These are phyloP conservation scores for Tachysurus vachellii DNA, from an alignment of 2,113 vertebrate species.

Conservation along the genomic window DNA sequence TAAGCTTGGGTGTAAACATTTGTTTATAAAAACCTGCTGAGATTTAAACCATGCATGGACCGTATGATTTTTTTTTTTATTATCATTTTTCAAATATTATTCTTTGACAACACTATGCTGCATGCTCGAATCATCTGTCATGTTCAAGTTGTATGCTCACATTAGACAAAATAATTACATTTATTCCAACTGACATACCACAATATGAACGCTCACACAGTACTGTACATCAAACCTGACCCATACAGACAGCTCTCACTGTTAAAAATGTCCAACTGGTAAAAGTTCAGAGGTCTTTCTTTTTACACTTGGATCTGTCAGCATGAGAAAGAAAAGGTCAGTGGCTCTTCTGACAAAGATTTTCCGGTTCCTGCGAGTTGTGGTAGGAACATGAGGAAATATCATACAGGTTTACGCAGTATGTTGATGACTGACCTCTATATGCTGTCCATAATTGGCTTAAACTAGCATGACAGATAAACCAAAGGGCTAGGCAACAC, in stretches of 20 bases:
- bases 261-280: not conserved
- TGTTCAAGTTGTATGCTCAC: not conserved
- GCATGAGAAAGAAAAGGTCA: constrained; percentile 2
- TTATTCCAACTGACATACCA: not conserved
- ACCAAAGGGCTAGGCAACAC: not conserved
- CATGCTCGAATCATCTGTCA: not conserved
- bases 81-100: not conserved
- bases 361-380: constrained; percentile 1
- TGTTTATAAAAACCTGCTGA: not conserved
- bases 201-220: not conserved
- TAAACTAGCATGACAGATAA: not conserved
- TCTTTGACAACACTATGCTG: not conserved
- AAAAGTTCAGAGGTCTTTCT: constrained; percentile 6
- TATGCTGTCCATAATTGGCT: not conserved
- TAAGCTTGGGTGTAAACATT: not conserved
- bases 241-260: not conserved
- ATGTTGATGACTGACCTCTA: not conserved
- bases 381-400: not conserved
- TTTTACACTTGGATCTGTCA: not conserved
- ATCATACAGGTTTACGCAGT: not conserved
- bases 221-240: not conserved
- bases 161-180: not conserved
- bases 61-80: too few species aligned
- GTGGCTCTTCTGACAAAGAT: not conserved
- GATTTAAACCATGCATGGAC: not conserved